Evolutionary conservation across 2,797 vertebrate species (phyloP).

Genomic region (Propithecus perrieri): DNA sequence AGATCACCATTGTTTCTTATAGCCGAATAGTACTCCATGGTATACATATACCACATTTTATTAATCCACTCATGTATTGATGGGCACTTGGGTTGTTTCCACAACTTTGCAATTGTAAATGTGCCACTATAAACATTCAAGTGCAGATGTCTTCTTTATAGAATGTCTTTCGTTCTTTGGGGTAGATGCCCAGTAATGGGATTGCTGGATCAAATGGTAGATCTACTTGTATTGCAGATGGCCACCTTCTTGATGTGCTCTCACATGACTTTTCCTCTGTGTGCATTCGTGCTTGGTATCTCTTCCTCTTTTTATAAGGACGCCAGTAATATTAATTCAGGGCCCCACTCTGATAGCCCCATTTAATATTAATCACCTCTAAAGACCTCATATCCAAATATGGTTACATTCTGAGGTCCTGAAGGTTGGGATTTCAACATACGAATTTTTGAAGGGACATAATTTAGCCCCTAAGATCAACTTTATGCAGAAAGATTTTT

Average conservation of each 20-base stretch:
- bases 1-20: no score
- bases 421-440: background rate
- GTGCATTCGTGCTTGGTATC: background rate
- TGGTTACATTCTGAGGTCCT: background rate
- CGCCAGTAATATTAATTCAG: background rate
- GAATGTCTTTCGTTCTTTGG: no score
- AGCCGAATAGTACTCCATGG: no score
- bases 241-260: background rate
- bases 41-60: no score
- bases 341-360: background rate
- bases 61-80: no score
- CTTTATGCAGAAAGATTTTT: background rate
- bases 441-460: background rate
- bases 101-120: no score
- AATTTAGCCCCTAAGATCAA: background rate
- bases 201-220: no score
- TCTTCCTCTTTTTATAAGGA: background rate
- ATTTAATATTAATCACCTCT: background rate
- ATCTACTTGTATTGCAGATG: no score
- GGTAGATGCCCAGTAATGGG: no score
- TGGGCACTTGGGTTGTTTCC: no score
- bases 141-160: no score
- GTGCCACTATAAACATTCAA: no score
- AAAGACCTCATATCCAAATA: background rate
- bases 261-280: background rate